Percentiles rank a stretch among this genome's conserved stretches.
phyloP scores from a whole-genome alignment of 1,140 invertebrate species.

The Cydia amplana region DNA sequence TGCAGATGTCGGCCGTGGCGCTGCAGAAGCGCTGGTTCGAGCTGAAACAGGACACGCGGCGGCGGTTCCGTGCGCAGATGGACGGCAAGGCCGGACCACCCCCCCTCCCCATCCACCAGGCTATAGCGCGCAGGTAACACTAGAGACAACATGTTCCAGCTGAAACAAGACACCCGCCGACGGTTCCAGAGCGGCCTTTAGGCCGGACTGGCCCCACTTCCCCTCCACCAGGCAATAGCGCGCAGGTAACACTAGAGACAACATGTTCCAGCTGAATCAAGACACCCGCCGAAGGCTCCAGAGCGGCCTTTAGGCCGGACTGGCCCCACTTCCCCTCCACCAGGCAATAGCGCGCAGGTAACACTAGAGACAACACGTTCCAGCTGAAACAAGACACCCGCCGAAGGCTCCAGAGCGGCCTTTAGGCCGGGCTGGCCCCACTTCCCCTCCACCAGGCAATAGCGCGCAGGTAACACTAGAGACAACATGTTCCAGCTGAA shows the following conservation, averaged over 20 bases:
- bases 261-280: too few species aligned
- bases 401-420: too few species aligned
- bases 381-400: too few species aligned
- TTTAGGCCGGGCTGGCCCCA: neutral
- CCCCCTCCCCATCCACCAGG: neutral
- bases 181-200: too few species aligned
- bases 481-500: neutral
- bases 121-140: neutral
- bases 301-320: too few species aligned
- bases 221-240: too few species aligned
- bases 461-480: neutral
- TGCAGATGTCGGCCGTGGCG: neutral
- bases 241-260: neutral
- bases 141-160: neutral
- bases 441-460: neutral
- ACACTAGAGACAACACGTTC: neutral
- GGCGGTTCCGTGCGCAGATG: neutral
- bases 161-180: too few species aligned
- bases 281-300: too few species aligned
- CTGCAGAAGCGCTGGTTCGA: constrained; percentile 11
- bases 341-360: neutral
- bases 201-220: too few species aligned
- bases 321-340: neutral
- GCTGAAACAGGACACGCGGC: neutral
- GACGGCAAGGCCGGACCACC: neutral